Percentiles rank a stretch among this genome's conserved stretches.
Conservation (phyloP, 2,113 vertebrate genomes). For the Mandrillus leucophaeus region DNA sequence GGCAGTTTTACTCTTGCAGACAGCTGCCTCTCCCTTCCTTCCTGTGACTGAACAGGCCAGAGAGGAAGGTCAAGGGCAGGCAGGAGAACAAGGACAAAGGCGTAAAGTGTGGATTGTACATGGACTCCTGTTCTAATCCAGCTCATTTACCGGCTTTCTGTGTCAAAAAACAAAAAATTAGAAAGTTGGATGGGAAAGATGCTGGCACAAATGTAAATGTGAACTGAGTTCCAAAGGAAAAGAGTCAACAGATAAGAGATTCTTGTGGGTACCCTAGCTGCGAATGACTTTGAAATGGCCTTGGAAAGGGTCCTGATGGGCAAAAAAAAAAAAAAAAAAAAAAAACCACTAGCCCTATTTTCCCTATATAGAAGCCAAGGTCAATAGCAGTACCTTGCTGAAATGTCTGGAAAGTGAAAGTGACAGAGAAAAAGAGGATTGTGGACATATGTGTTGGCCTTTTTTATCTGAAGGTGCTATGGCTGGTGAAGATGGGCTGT, state of each 20-base stretch:
- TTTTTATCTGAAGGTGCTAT: background rate
- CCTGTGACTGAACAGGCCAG: constrained; percentile 25
- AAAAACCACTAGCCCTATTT: background rate
- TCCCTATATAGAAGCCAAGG: background rate
- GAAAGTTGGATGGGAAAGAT: background rate
- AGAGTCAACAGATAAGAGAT: background rate
- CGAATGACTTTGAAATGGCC: background rate
- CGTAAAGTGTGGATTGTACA: background rate
- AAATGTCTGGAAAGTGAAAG: background rate
- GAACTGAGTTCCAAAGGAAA: background rate
- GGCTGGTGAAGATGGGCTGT: background rate
- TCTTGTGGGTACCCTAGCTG: background rate
- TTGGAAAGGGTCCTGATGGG: background rate
- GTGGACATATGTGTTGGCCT: background rate
- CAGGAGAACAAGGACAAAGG: background rate
- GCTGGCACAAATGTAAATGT: background rate
- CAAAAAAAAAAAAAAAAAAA: no score
- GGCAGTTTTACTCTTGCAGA: constrained; percentile 34
- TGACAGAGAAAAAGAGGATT: background rate
- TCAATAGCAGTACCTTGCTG: background rate
- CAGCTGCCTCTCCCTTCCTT: constrained; percentile 64
- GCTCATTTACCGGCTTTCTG: background rate
- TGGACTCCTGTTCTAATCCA: background rate
- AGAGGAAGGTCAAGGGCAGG: constrained; percentile 41
- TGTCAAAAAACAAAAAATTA: background rate